Evolutionary conservation across 2,888 invertebrate genomes (phyloP).

Genomic region (Patella depressa): DNA sequence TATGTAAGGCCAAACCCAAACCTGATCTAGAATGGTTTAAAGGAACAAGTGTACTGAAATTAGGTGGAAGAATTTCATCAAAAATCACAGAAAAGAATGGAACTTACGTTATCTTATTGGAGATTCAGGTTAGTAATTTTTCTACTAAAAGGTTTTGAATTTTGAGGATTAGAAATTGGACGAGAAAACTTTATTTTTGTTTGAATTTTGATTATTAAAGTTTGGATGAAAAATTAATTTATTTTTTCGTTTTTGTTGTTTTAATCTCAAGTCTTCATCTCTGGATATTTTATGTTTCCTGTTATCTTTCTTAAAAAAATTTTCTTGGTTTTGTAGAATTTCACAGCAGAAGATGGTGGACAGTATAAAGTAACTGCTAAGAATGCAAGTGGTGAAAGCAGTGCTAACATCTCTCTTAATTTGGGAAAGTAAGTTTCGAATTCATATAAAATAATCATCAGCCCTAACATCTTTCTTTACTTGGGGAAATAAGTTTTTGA

Average conservation of each 20-base stretch:
- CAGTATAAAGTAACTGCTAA: conserved; percentile 99
- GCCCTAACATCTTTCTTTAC: no score
- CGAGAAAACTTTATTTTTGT: no score
- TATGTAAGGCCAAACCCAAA: conserved; percentile 90
- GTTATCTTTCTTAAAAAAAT: not conserved
- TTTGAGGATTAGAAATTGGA: no score
- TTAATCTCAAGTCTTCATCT: not conserved
- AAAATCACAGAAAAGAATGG: conserved; percentile 85
- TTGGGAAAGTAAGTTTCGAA: conserved; percentile 74
- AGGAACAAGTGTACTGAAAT: conserved; percentile 85
- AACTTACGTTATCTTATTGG: conserved; percentile 88
- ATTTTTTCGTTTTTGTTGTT: no score
- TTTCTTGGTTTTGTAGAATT: conserved; percentile 76
- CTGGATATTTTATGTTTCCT: not conserved
- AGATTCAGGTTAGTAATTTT: conserved; percentile 70
- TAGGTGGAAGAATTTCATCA: conserved; percentile 86
- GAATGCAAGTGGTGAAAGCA: conserved; percentile 98
- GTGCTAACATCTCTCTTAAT: conserved; percentile 99
- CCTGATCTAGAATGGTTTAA: conserved; percentile 96
- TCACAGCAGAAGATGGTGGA: conserved; percentile 84
- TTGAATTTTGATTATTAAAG: not conserved
- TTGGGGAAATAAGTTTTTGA: no score
- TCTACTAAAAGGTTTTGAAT: no score
- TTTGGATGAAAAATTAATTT: not conserved
- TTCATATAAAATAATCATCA: no score